Evolutionary conservation across 2,113 vertebrate species (phyloP).

Genomic region (Blennius ocellaris): DNA sequence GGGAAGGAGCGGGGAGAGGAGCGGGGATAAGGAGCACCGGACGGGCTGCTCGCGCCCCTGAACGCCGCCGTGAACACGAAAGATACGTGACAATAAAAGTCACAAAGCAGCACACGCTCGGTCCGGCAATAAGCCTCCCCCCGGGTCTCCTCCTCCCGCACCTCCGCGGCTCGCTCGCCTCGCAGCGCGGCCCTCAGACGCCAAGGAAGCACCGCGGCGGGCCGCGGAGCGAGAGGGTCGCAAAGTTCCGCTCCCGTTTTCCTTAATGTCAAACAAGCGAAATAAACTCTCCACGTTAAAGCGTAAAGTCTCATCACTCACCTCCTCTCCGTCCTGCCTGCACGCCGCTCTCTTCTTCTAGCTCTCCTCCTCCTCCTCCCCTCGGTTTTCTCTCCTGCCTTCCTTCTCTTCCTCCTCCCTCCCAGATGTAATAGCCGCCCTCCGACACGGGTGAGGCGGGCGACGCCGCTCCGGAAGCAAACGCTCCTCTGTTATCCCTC

Average conservation of each 20-base stretch:
- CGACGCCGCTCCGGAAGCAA: conserved; percentile 75
- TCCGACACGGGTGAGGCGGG: conserved; percentile 60
- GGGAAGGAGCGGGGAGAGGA: too few species aligned
- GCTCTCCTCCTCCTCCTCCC: conserved; percentile 46
- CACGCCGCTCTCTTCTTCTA: conserved; percentile 15
- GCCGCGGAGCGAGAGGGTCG: too few species aligned
- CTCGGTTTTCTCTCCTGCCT: conserved; percentile 49
- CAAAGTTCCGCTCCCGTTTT: too few species aligned
- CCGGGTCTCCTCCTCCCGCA: background rate
- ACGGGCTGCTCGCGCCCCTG: background rate
- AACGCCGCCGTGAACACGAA: background rate
- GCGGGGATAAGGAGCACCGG: background rate
- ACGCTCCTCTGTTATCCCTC: conserved; percentile 29
- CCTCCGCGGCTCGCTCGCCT: too few species aligned
- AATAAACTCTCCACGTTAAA: too few species aligned
- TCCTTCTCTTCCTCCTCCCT: conserved; percentile 59
- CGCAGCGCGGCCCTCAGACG: too few species aligned
- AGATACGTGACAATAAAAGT: background rate
- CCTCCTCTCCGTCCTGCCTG: conserved; percentile 24
- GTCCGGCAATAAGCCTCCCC: conserved; percentile 21
- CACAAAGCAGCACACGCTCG: background rate
- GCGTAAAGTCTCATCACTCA: too few species aligned
- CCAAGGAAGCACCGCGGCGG: too few species aligned
- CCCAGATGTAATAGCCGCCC: conserved; percentile 62
- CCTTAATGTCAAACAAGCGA: too few species aligned